Evolutionary conservation across 2,888 invertebrate genomes (phyloP).

Genomic region (Charanyca ferruginea): DNA sequence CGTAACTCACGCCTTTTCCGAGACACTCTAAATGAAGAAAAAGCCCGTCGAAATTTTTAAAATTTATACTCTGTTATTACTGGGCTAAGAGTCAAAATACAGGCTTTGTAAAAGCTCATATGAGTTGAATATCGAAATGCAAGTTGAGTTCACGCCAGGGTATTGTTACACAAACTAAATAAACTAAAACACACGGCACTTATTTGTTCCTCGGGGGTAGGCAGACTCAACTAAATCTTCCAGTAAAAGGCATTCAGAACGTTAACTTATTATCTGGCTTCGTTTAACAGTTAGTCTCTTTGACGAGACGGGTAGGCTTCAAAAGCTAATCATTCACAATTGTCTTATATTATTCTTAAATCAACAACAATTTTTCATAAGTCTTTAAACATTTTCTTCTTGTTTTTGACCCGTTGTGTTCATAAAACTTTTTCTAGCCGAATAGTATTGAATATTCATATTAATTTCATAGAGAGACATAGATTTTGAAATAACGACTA

Average conservation of each 20-base stretch:
- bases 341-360: conserved; percentile 29
- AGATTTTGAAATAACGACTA: too few species aligned
- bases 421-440: neutral
- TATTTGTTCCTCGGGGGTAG: conserved; percentile 81
- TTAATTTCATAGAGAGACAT: neutral
- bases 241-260: conserved; percentile 59
- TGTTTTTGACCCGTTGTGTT: neutral
- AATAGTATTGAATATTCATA: neutral
- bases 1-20: conserved; percentile 85
- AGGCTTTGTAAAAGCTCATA: conserved; percentile 42
- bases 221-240: conserved; percentile 71
- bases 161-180: conserved; percentile 83
- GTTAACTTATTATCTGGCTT: conserved; percentile 60
- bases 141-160: conserved; percentile 74
- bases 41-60: conserved; percentile 48
- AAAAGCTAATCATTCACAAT: conserved; percentile 41
- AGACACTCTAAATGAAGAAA: conserved; percentile 75
- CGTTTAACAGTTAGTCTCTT: conserved; percentile 44
- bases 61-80: conserved; percentile 70
- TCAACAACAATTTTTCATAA: conserved; percentile 32
- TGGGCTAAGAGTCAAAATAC: conserved; percentile 73
- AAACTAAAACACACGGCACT: conserved; percentile 78
- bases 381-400: neutral
- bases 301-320: conserved; percentile 49
- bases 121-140: conserved; percentile 73